These are phyloP conservation scores for Aphodius granarius DNA, from an alignment of 2,888 invertebrate genomes.

Conservation along the genomic window DNA sequence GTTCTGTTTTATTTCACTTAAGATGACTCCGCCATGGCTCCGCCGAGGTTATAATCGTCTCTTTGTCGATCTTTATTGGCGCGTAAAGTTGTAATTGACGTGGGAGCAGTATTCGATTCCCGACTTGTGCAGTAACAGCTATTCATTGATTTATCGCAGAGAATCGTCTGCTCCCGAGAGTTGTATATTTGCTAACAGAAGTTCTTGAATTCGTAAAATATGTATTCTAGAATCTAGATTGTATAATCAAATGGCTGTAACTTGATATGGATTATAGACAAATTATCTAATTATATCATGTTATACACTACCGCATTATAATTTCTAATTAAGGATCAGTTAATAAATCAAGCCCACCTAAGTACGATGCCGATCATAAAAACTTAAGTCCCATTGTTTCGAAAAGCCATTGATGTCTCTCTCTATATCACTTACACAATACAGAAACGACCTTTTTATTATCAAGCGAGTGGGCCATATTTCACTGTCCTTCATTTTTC, in stretches of 20 bases:
- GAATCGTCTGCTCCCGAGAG: too few species aligned
- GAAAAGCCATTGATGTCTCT: neutral
- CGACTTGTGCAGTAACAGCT: neutral
- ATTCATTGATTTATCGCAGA: neutral
- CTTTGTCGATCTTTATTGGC: neutral
- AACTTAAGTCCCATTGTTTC: neutral
- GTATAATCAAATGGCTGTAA: too few species aligned
- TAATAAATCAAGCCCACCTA: neutral
- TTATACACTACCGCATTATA: neutral
- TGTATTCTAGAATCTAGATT: too few species aligned
- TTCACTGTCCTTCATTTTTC: neutral
- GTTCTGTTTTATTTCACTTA: neutral
- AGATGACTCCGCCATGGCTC: neutral
- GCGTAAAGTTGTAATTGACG: constrained; percentile 12
- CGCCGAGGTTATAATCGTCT: constrained; percentile 1
- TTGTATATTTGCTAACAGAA: too few species aligned
- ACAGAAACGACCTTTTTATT: neutral
- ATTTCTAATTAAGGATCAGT: neutral
- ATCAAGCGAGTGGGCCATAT: neutral
- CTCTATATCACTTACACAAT: neutral
- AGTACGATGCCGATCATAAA: neutral
- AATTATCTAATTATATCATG: too few species aligned
- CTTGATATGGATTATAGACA: too few species aligned
- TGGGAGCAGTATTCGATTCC: neutral
- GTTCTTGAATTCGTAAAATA: too few species aligned